Percentiles rank a stretch among this genome's conserved stretches.
These are phyloP conservation scores for Ceratina australensis DNA, from an alignment of 1,140 invertebrate genomes.

Conservation along the genomic window DNA sequence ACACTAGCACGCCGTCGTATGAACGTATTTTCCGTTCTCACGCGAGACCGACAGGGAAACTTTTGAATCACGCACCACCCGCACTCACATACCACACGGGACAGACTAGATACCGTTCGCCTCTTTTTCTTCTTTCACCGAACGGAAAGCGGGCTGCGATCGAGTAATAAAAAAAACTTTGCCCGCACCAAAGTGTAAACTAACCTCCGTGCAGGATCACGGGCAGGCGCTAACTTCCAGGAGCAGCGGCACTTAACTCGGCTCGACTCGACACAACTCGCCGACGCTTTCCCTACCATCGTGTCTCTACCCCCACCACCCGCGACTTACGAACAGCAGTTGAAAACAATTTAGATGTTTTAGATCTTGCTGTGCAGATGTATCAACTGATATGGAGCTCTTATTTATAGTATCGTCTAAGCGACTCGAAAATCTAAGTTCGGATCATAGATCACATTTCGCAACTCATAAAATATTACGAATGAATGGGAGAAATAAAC, in stretches of 20 bases:
- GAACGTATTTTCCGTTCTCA: neutral
- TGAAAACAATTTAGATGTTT: constrained; percentile 6
- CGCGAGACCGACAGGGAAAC: neutral
- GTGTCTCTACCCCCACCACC: constrained; percentile 20
- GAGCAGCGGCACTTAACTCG: constrained; percentile 10
- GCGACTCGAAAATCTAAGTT: neutral
- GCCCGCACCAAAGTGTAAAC: constrained; percentile 3
- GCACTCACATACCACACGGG: neutral
- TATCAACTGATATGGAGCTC: too few relatives aligned
- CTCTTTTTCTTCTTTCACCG: neutral
- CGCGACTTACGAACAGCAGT: neutral
- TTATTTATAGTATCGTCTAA: neutral
- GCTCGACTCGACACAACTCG: constrained; percentile 50
- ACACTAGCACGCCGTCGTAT: constrained; percentile 59
- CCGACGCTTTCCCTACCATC: constrained; percentile 60
- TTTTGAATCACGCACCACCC: constrained; percentile 14
- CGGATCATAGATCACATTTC: neutral
- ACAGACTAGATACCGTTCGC: too few relatives aligned
- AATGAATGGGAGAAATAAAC: neutral
- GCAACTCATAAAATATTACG: neutral
- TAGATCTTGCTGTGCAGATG: too few relatives aligned
- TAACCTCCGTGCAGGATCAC: constrained; percentile 45
- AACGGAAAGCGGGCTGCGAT: neutral
- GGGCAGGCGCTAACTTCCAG: constrained; percentile 60
- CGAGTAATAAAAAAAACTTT: neutral